Conservation (phyloP, 2,888 invertebrate species). For the Oligia latruncula region DNA sequence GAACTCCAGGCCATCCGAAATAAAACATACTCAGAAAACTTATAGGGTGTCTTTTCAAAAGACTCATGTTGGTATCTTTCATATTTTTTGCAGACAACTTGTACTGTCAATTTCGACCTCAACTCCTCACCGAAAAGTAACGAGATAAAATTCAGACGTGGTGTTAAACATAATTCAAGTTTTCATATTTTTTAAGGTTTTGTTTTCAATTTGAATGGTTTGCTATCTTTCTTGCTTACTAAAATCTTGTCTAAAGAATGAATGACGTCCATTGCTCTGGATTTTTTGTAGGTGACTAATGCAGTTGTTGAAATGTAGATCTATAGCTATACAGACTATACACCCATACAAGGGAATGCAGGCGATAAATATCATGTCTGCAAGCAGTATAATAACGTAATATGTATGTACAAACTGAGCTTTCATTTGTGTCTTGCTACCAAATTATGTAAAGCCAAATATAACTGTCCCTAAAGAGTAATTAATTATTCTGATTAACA, state of each 20-base stretch:
- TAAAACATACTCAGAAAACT: neutral
- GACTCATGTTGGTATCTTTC: neutral
- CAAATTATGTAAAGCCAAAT: conserved; percentile 12
- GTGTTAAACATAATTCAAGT: conserved; percentile 31
- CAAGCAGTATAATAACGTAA: neutral
- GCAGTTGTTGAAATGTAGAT: no score
- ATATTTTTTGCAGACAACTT: conserved; percentile 14
- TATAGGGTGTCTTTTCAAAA: conserved; percentile 21
- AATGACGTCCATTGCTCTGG: neutral
- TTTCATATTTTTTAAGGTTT: conserved; percentile 22
- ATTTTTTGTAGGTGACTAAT: neutral
- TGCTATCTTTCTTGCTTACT: conserved; percentile 2
- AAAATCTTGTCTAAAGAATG: neutral
- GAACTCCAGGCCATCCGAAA: neutral
- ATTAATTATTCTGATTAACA: conserved; percentile 26
- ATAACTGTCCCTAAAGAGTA: conserved; percentile 9
- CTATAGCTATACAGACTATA: no score
- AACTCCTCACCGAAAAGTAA: conserved; percentile 21
- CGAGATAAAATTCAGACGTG: conserved; percentile 15
- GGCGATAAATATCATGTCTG: neutral
- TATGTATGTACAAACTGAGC: neutral
- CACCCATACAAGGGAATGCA: neutral
- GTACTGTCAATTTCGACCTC: conserved; percentile 12
- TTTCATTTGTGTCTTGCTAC: neutral
- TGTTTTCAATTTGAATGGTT: conserved; percentile 15